Evolutionary conservation across 2,888 invertebrate genomes (phyloP).

Genomic region (Romanomermis culicivorax): DNA sequence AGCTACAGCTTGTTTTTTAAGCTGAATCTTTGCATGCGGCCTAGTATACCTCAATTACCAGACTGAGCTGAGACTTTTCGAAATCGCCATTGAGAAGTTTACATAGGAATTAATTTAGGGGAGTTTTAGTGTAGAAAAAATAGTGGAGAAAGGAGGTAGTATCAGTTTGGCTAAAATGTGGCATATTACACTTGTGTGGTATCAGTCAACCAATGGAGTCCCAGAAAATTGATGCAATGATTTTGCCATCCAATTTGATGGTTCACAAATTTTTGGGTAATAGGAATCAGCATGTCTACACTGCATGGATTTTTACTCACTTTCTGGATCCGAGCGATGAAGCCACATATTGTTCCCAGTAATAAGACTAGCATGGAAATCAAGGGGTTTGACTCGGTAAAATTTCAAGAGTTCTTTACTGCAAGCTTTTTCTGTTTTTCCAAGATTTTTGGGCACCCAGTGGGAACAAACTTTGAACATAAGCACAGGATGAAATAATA

Average conservation of each 20-base stretch:
- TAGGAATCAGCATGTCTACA: not conserved
- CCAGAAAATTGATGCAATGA: slow-evolving; percentile 12
- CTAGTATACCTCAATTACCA: too few relatives aligned
- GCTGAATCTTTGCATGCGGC: too few relatives aligned
- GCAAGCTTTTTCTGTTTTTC: not conserved
- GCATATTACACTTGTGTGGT: too few relatives aligned
- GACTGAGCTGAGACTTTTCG: too few relatives aligned
- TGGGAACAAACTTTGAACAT: not conserved
- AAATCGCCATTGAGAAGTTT: too few relatives aligned
- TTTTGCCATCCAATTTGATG: slow-evolving; percentile 9
- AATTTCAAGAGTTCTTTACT: not conserved
- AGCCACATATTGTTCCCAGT: not conserved
- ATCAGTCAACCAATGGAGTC: slow-evolving; percentile 10
- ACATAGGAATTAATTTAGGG: too few relatives aligned
- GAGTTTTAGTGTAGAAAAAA: too few relatives aligned
- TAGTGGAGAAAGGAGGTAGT: too few relatives aligned
- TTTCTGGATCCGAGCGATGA: not conserved
- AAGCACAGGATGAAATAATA: not conserved
- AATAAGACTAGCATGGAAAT: not conserved
- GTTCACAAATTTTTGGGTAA: slow-evolving; percentile 8
- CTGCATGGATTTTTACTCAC: not conserved
- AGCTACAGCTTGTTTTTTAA: too few relatives aligned
- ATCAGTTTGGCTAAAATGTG: too few relatives aligned
- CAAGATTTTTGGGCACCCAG: not conserved
- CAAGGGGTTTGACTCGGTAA: not conserved